Conservation (phyloP, 2,113 vertebrate genomes). For the Clupea harengus region DNA sequence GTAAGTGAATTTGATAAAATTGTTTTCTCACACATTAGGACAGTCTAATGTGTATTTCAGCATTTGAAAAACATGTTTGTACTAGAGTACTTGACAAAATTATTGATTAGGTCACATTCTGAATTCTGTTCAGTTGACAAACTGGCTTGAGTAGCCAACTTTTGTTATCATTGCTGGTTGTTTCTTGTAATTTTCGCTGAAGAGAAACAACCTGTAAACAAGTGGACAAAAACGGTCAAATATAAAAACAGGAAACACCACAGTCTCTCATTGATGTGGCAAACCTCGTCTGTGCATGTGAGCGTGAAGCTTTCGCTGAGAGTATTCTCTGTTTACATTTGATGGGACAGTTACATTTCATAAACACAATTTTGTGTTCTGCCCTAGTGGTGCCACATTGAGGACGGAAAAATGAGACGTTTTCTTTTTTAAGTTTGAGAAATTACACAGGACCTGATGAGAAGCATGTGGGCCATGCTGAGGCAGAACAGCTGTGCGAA, state of each 20-base stretch:
- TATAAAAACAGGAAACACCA: neutral
- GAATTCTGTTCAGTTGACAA: neutral
- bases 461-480: slow-evolving; percentile 24
- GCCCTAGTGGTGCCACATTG: slow-evolving; percentile 18
- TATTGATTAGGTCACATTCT: neutral
- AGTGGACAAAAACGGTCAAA: neutral
- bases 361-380: slow-evolving; percentile 27
- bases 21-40: neutral
- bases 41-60: neutral
- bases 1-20: neutral
- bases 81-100: neutral
- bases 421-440: slow-evolving; percentile 9
- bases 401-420: slow-evolving; percentile 26
- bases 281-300: neutral
- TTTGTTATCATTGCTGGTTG: neutral
- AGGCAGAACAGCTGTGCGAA: slow-evolving; percentile 27
- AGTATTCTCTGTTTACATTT: neutral
- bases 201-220: slow-evolving; percentile 1
- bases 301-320: neutral
- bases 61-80: neutral
- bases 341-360: slow-evolving; percentile 23
- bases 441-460: slow-evolving; percentile 29
- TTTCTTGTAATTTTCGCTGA: neutral
- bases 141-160: neutral
- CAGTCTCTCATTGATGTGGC: neutral